Evolutionary conservation across 2,888 invertebrate species (phyloP), one percentile per base, ranked within the genome.

Genomic region (Neoascia interrupta): DNA sequence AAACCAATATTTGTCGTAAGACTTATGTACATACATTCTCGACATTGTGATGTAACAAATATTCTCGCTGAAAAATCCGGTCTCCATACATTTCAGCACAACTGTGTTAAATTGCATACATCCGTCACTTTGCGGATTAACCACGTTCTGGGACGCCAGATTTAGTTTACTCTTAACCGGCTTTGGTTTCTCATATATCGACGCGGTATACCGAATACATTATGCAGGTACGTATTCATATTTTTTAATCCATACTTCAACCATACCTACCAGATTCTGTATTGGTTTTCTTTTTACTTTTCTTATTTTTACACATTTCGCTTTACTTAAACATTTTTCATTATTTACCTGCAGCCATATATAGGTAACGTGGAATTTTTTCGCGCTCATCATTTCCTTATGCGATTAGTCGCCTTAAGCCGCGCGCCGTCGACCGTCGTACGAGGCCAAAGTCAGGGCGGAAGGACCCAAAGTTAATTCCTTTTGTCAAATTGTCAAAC

Each of bases 301-400:
- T n/a, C n/a, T n/a, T n/a, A n/a, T n/a, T n/a, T n/a, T n/a, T n/a
- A n/a, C n/a, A n/a, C n/a, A n/a, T n/a, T 49, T n/a, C n/a, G n/a
- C 36, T 15, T 37, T 41, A 13, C 49, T 36, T 64, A n/a, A n/a
- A n/a, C n/a, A n/a, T n/a, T 61, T 60, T 53, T 58, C 26, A 45
- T 56, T 49, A 31, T 53, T 41, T 41, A 34, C 39, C 10, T 19
- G 5, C 8, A 49, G 3, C 10, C 8, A 19, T 15, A 18, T 6
- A 39, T n/a, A 16, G 13, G 23, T 26, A 19, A 1, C n/a, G n/a
- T n/a, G 26, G 21, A 31, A 37, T 36, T 56, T 54, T 61, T 69
- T 75, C 66, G 72, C 72, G 79, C 66, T 73, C 66, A 53, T 73
- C 79, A 79, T 73, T 79, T 66, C 61, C 66, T 79, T 73, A 68